Base-by-base conservation (phyloP, 2,888 invertebrate genomes). In the Scaptomyza caliginosa region DNA sequence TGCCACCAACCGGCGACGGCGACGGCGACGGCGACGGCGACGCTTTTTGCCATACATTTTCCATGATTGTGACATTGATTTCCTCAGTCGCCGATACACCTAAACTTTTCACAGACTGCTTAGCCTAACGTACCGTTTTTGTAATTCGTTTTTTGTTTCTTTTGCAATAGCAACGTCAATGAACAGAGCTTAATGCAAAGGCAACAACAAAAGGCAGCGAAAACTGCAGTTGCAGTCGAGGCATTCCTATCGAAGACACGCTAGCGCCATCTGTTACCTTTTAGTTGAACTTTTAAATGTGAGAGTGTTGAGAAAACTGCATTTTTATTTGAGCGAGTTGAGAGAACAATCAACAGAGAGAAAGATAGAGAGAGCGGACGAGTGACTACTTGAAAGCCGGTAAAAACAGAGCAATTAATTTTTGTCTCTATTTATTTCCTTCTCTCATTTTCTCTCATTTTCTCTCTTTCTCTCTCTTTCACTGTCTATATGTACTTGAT, bases 1-100 rank as follows among this genome's bases (percentile, higher is more conserved):
- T 68, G 77, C 50, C 74, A 80, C 67, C 73, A 73, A 76, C 77
- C 74, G 81, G 74, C 77, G 70, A 56, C 58, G 72, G n/a, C n/a
- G n/a, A n/a, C n/a, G n/a, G n/a, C n/a, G n/a, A n/a, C n/a, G n/a
- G n/a, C n/a, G n/a, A n/a, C 74, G 81, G 74, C 77, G 70, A 56
- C 58, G 72, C 58, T 79, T 79, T 77, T 81, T 71, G 66, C 71
- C 54, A 71, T 69, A 23, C 52, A 64, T 65, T 67, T 68, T 58
- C 72, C 75, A 71, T 74, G 72, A 81, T 84, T 74, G 57, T 39
- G 68, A 62, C 84, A 67, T 70, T 58, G 59, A 48, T 69, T 46
- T 34, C 23, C 48, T 30, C 24, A 2, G 23, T 17, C 0, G 6
- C 34, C 28, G 11, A 38, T 40, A 2, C 19, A 4, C 10, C n/a